Evolutionary conservation across 2,888 invertebrate genomes (phyloP).

Genomic region (Spilosoma lubricipeda): DNA sequence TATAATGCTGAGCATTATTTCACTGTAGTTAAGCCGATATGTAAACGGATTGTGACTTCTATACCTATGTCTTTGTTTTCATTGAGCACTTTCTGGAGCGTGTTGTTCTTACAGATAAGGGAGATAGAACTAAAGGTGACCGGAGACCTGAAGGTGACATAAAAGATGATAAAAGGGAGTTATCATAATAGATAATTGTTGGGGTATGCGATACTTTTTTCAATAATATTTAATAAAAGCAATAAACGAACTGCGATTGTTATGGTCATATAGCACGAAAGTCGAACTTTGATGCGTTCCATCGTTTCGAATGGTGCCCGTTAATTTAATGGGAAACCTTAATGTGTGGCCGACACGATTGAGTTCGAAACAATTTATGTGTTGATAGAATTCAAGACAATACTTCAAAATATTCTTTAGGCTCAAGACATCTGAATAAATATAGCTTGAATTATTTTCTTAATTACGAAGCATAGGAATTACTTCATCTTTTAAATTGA

Average conservation of each 20-base stretch:
- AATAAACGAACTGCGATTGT: conserved; percentile 69
- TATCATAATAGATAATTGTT: conserved; percentile 53
- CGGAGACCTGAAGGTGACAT: conserved; percentile 17
- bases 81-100: conserved; percentile 27
- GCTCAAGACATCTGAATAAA: conserved; percentile 29
- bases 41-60: conserved; percentile 63
- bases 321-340: conserved; percentile 74
- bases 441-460: conserved; percentile 14
- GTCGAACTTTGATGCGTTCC: conserved; percentile 55
- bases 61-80: conserved; percentile 59
- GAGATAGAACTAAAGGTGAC: conserved; percentile 46
- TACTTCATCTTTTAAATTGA: background rate
- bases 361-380: conserved; percentile 51
- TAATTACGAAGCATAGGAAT: background rate
- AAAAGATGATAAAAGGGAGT: conserved; percentile 39
- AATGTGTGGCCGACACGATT: conserved; percentile 81
- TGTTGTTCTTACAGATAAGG: conserved; percentile 44
- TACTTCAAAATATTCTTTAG: conserved; percentile 32
- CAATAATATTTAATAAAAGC: conserved; percentile 66
- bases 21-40: conserved; percentile 59
- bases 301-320: conserved; percentile 65
- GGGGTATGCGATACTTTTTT: conserved; percentile 61
- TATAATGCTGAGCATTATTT: conserved; percentile 65
- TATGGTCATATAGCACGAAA: conserved; percentile 76
- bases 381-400: conserved; percentile 45